phyloP scores from a whole-genome alignment of 2,113 vertebrate species.

The Sigmodon hispidus region DNA sequence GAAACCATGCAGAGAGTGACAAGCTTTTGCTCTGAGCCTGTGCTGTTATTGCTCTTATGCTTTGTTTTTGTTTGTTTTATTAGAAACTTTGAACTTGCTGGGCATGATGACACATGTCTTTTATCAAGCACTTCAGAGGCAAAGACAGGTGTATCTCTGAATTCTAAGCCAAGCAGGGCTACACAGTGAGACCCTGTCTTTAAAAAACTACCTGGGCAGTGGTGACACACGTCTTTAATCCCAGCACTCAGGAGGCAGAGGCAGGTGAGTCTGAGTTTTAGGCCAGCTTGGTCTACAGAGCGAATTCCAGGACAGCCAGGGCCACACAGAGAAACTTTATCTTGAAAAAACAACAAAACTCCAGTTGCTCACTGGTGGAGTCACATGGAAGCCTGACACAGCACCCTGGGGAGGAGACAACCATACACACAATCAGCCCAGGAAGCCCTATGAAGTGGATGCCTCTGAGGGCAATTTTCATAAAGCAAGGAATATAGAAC shows the following conservation, averaged over 20 bases:
- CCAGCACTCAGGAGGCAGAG: too few relatives aligned
- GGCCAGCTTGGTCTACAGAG: too few relatives aligned
- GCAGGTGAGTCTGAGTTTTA: too few relatives aligned
- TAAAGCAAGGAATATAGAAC: neutral
- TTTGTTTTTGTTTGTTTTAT: neutral
- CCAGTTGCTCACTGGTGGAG: neutral
- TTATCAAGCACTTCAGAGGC: neutral
- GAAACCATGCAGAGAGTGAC: rapidly evolving
- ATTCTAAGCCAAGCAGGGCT: neutral
- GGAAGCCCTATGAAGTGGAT: neutral
- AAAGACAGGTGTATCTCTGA: neutral
- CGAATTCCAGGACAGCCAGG: neutral
- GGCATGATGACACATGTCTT: neutral
- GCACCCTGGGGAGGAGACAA: neutral
- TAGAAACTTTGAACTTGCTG: conserved; percentile 4
- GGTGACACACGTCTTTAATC: too few relatives aligned
- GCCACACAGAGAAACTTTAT: neutral
- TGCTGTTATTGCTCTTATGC: neutral
- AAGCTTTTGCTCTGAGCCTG: rapidly evolving
- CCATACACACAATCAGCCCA: neutral
- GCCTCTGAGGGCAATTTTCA: too few relatives aligned
- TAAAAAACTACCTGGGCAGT: too few relatives aligned
- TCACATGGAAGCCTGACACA: neutral
- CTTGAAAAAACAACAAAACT: neutral
- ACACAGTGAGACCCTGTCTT: neutral